These are phyloP conservation scores for Rhodeus uyekii DNA, from an alignment of 2,797 vertebrate genomes.

Conservation along the genomic window DNA sequence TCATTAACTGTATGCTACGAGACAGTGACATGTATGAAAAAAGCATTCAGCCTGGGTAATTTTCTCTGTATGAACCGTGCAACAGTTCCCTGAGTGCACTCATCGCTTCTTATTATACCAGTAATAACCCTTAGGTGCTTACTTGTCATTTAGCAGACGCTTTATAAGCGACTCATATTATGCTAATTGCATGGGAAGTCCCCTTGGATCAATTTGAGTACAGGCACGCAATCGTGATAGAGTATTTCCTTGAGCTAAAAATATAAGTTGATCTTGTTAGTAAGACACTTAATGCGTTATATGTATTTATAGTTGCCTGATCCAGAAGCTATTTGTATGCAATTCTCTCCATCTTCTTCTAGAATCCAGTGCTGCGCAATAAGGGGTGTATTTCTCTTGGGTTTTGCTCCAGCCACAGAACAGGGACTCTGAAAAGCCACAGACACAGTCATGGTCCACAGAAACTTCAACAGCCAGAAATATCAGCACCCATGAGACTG, in stretches of 20 bases:
- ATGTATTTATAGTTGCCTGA: not conserved
- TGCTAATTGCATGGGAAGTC: constrained; percentile 38
- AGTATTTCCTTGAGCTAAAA: constrained; percentile 31
- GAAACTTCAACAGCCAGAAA: constrained; percentile 19
- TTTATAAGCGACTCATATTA: constrained; percentile 35
- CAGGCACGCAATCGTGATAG: not conserved
- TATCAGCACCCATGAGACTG: constrained; percentile 2
- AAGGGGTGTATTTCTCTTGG: constrained; percentile 22
- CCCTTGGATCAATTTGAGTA: constrained; percentile 39
- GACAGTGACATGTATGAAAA: constrained; percentile 36
- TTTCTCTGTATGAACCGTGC: constrained; percentile 24
- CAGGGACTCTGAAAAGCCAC: constrained; percentile 21
- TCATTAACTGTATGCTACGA: constrained; percentile 6
- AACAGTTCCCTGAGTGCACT: constrained; percentile 31
- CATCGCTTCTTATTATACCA: constrained; percentile 31
- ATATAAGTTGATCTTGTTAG: constrained; percentile 36
- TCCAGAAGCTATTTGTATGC: not conserved
- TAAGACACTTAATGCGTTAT: constrained; percentile 10
- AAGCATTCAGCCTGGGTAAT: constrained; percentile 31
- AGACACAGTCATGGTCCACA: constrained; percentile 16
- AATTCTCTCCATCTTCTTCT: constrained; percentile 10
- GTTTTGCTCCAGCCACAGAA: constrained; percentile 23
- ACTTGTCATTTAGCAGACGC: constrained; percentile 38
- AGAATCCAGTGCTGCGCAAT: not conserved
- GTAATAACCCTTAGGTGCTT: constrained; percentile 45